Evolutionary conservation across 92 coral and sea anemone species (phyloP).

Genomic region (Parazoanthus atlanticus): DNA sequence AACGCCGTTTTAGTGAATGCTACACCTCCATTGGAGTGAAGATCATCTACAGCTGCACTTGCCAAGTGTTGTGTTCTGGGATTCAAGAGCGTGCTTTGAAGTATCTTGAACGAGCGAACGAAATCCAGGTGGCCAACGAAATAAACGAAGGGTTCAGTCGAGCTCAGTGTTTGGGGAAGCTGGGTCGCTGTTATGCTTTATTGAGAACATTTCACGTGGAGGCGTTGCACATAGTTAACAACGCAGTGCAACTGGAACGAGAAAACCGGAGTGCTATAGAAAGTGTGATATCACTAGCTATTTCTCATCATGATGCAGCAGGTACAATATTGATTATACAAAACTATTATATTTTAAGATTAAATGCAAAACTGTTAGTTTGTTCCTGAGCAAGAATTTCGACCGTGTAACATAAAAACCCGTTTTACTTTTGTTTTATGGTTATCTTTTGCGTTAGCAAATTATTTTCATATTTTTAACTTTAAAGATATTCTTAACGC

Average conservation of each 20-base stretch:
- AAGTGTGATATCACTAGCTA: not conserved
- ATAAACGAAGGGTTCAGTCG: not conserved
- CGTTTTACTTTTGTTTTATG: too few species aligned
- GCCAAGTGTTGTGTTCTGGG: not conserved
- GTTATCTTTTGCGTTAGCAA: too few species aligned
- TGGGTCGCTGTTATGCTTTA: not conserved
- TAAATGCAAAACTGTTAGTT: too few species aligned
- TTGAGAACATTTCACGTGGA: not conserved
- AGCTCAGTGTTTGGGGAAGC: constrained; percentile 11
- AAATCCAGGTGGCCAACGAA: not conserved
- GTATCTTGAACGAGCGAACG: not conserved
- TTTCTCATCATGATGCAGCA: constrained; percentile 5
- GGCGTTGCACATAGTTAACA: not conserved
- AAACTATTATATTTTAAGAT: too few species aligned
- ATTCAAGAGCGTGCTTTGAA: not conserved
- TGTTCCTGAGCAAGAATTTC: too few species aligned
- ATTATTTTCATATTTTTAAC: too few species aligned
- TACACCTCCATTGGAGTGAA: not conserved
- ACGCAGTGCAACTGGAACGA: not conserved
- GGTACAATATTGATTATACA: not conserved
- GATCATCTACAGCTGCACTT: constrained; percentile 9
- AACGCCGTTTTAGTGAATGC: constrained; percentile 3
- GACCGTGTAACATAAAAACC: too few species aligned
- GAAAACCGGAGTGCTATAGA: not conserved
- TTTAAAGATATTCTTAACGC: too few species aligned